Evolutionary conservation across 2,888 invertebrate genomes (phyloP).

Genomic region (Apamea sordens): DNA sequence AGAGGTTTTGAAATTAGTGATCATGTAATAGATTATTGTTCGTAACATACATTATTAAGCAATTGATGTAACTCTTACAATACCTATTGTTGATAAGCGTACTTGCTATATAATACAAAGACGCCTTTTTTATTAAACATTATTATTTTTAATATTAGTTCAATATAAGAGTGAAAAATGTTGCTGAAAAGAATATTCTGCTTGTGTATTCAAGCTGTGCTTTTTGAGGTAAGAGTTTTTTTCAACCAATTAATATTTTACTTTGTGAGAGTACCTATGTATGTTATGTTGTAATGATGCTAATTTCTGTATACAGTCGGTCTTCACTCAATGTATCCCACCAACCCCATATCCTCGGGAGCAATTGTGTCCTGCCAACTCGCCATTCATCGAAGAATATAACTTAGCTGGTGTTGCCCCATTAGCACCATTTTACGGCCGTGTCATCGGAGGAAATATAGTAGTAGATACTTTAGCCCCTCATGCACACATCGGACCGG

Average conservation of each 20-base stretch:
- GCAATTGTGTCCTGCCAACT: conserved; percentile 18
- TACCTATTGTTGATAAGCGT: conserved; percentile 58
- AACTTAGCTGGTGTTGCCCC: conserved; percentile 24
- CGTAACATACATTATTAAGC: conserved; percentile 24
- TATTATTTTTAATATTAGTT: conserved; percentile 35
- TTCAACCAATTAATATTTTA: not conserved
- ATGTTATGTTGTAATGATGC: not conserved
- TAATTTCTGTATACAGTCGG: conserved; percentile 49
- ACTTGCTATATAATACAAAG: conserved; percentile 55
- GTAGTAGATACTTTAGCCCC: conserved; percentile 62
- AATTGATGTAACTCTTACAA: conserved; percentile 53
- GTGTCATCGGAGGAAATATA: conserved; percentile 61
- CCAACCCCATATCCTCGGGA: conserved; percentile 3
- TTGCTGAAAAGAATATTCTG: conserved; percentile 49
- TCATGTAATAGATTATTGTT: conserved; percentile 38
- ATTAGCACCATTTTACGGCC: conserved; percentile 34
- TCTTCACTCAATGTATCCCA: conserved; percentile 51
- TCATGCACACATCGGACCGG: conserved; percentile 44
- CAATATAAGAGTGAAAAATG: conserved; percentile 37
- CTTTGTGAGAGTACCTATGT: not conserved
- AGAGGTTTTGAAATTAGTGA: conserved; percentile 47
- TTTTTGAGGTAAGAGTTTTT: conserved; percentile 47
- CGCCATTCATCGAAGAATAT: conserved; percentile 18
- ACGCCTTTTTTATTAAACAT: conserved; percentile 38
- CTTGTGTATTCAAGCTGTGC: conserved; percentile 53